Conservation (phyloP, 1,140 invertebrate species). For the Holcopasites calliopsidis region DNA sequence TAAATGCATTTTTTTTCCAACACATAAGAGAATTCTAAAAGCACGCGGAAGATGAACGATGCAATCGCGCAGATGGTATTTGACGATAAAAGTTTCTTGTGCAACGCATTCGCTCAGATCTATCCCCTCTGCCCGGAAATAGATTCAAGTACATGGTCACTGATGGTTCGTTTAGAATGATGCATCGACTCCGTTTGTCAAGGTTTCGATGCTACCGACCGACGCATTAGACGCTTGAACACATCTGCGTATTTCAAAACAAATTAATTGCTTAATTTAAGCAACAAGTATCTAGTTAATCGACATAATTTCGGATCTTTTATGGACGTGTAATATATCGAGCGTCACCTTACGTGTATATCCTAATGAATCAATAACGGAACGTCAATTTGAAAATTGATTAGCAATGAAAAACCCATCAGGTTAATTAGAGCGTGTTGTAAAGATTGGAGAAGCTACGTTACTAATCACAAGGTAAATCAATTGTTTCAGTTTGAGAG, state of each 20-base stretch:
- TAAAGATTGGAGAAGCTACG: too few relatives aligned
- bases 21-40: neutral
- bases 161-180: slow-evolving; percentile 25
- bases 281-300: too few relatives aligned
- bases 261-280: neutral
- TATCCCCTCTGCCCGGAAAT: slow-evolving; percentile 28
- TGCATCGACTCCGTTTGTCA: slow-evolving; percentile 19
- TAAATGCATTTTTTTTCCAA: neutral
- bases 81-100: slow-evolving; percentile 22
- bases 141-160: slow-evolving; percentile 38
- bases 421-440: too few relatives aligned
- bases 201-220: neutral
- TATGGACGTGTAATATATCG: too few relatives aligned
- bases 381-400: too few relatives aligned
- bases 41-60: neutral
- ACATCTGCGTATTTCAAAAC: neutral
- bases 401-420: too few relatives aligned
- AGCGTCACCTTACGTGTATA: too few relatives aligned
- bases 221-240: neutral
- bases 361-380: too few relatives aligned
- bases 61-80: slow-evolving; percentile 14
- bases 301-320: too few relatives aligned
- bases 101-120: slow-evolving; percentile 17
- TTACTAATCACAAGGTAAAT: too few relatives aligned
- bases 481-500: too few relatives aligned